These are phyloP conservation scores for Pipistrellus pygmaeus DNA, from an alignment of 2,797 vertebrate genomes.

Conservation along the genomic window DNA sequence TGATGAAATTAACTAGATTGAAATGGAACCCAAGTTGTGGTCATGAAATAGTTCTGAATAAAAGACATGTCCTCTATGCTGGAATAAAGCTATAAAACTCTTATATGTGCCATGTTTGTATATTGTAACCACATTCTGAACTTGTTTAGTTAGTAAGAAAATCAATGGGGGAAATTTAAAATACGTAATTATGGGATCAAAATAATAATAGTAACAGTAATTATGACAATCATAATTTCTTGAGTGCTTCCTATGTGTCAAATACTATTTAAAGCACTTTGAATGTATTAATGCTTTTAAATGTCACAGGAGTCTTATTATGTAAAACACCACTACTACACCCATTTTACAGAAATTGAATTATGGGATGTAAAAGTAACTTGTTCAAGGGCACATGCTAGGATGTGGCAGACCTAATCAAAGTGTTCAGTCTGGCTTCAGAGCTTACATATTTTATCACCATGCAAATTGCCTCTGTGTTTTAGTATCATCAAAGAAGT, in stretches of 20 bases:
- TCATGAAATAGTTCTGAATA: conserved; percentile 53
- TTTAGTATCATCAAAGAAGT: background rate
- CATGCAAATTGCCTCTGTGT: background rate
- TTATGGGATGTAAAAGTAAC: background rate
- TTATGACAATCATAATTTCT: background rate
- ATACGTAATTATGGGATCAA: background rate
- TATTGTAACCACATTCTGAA: conserved; percentile 1
- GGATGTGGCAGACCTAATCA: background rate
- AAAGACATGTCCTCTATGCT: background rate
- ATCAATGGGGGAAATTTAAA: background rate
- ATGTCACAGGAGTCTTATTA: background rate
- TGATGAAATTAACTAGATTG: conserved; percentile 63
- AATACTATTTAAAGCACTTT: background rate
- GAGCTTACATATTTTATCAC: background rate
- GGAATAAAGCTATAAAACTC: conserved; percentile 15
- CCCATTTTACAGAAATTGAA: conserved; percentile 49
- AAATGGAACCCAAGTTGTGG: conserved; percentile 54
- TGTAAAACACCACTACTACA: background rate
- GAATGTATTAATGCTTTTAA: conserved; percentile 18
- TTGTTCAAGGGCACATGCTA: background rate
- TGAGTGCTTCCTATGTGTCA: background rate
- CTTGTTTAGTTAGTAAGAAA: conserved; percentile 43
- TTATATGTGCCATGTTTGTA: background rate
- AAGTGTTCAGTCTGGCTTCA: background rate
- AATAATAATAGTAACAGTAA: background rate